Conservation (phyloP, 2,797 vertebrate genomes). For the Amphiprion clarkii region DNA sequence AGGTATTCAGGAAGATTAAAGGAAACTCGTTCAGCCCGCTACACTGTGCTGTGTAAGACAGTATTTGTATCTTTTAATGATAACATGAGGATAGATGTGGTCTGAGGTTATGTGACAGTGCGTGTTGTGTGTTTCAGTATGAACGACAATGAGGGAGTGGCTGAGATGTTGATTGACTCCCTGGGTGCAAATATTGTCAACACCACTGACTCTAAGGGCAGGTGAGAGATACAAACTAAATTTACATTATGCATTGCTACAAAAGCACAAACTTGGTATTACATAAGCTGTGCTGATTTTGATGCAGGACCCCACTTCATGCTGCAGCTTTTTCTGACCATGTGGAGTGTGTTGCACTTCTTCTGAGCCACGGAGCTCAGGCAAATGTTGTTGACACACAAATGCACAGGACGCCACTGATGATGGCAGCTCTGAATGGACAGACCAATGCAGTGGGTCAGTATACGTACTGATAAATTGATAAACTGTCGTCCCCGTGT, state of each 20-base stretch:
- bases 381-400: conserved; percentile 87
- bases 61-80: background rate
- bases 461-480: conserved; percentile 28
- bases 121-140: conserved; percentile 85
- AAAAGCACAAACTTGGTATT: background rate
- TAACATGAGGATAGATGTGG: background rate
- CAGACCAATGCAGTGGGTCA: conserved; percentile 96
- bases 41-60: conserved; percentile 98
- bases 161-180: conserved; percentile 95
- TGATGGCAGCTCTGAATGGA: conserved; percentile 97
- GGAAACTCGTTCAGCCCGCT: conserved; percentile 96
- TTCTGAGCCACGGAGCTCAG: conserved; percentile 92
- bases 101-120: conserved; percentile 9
- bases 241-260: background rate
- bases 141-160: conserved; percentile 95
- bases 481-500: background rate
- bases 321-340: conserved; percentile 95
- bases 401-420: conserved; percentile 90
- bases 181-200: conserved; percentile 91
- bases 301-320: conserved; percentile 90
- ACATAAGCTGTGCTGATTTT: background rate
- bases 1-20: conserved; percentile 91
- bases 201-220: conserved; percentile 92
- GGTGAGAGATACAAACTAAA: conserved; percentile 80
- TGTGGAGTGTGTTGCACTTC: conserved; percentile 92